A percentile compares a stretch with the other conserved stretches of the same genome.
These are phyloP conservation scores for Lagopus muta DNA, from an alignment of 2,113 vertebrate species.

Conservation along the genomic window DNA sequence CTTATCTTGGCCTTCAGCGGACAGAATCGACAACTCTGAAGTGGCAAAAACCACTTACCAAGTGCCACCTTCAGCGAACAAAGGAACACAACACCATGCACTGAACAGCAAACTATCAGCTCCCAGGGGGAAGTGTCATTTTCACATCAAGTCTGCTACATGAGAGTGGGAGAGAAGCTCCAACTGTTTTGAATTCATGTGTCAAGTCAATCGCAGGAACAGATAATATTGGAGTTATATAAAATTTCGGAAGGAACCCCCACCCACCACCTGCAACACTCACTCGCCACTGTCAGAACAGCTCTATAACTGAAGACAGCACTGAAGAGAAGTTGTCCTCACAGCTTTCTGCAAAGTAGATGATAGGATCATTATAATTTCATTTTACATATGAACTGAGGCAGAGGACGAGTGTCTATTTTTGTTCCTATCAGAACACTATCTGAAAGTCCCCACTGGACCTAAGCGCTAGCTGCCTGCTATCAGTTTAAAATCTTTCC, in stretches of 20 bases:
- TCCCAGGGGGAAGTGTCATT: constrained; percentile 41
- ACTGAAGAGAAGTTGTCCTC: constrained; percentile 43
- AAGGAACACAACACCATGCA: constrained; percentile 68
- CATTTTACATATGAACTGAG: constrained; percentile 38
- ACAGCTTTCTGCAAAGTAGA: constrained; percentile 50
- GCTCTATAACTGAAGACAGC: constrained; percentile 68
- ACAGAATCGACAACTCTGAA: constrained; percentile 60
- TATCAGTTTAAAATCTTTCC: background rate
- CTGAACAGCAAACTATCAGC: constrained; percentile 35
- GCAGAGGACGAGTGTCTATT: constrained; percentile 44
- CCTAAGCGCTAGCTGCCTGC: background rate
- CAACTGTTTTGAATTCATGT: constrained; percentile 52
- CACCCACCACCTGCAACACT: constrained; percentile 72
- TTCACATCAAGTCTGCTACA: constrained; percentile 46
- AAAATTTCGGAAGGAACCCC: constrained; percentile 73
- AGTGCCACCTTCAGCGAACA: constrained; percentile 49
- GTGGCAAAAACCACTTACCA: constrained; percentile 70
- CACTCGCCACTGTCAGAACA: constrained; percentile 69
- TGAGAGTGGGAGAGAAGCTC: constrained; percentile 45
- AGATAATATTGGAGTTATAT: constrained; percentile 61
- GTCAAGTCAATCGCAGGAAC: constrained; percentile 53
- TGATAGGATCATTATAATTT: constrained; percentile 57
- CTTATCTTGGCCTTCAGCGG: constrained; percentile 74
- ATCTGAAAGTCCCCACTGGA: constrained; percentile 13
- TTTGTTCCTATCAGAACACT: constrained; percentile 43